Conservation (phyloP, 2,888 invertebrate species). For the Pyrrhia umbra region DNA sequence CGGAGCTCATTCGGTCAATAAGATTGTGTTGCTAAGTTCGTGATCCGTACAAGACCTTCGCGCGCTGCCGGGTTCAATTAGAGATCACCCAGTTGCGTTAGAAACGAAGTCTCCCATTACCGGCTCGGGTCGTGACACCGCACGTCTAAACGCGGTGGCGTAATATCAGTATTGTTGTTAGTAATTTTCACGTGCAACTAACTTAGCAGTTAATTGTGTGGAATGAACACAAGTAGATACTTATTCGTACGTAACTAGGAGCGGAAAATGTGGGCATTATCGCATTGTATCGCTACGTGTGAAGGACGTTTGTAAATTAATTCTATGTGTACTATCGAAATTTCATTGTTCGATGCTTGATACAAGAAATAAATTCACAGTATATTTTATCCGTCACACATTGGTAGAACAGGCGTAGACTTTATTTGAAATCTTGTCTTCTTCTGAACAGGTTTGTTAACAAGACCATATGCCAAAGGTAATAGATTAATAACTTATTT, state of each 20-base stretch:
- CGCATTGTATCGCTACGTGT: slow-evolving; percentile 71
- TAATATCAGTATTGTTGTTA: slow-evolving; percentile 78
- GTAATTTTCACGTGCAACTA: slow-evolving; percentile 79
- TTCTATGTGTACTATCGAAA: slow-evolving; percentile 61
- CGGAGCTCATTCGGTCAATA: slow-evolving; percentile 63
- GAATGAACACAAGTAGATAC: slow-evolving; percentile 69
- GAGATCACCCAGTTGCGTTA: slow-evolving; percentile 79
- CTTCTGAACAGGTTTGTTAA: not conserved
- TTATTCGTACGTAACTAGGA: slow-evolving; percentile 64
- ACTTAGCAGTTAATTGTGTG: slow-evolving; percentile 75
- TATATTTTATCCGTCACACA: slow-evolving; percentile 3
- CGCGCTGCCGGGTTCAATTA: slow-evolving; percentile 81
- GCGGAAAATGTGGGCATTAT: slow-evolving; percentile 79
- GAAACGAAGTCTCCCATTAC: slow-evolving; percentile 76
- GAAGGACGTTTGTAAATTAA: slow-evolving; percentile 73
- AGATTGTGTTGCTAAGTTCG: slow-evolving; percentile 61
- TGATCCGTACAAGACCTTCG: slow-evolving; percentile 76
- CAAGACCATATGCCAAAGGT: slow-evolving; percentile 26
- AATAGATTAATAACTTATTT: slow-evolving; percentile 68
- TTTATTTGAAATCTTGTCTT: not conserved
- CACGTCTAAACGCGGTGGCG: slow-evolving; percentile 78
- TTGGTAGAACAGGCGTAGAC: not conserved
- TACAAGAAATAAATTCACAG: slow-evolving; percentile 33
- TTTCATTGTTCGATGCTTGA: slow-evolving; percentile 51
- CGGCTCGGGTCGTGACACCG: slow-evolving; percentile 79